phyloP scores from a whole-genome alignment of 2,113 vertebrate species.

The Cyanistes caeruleus region DNA sequence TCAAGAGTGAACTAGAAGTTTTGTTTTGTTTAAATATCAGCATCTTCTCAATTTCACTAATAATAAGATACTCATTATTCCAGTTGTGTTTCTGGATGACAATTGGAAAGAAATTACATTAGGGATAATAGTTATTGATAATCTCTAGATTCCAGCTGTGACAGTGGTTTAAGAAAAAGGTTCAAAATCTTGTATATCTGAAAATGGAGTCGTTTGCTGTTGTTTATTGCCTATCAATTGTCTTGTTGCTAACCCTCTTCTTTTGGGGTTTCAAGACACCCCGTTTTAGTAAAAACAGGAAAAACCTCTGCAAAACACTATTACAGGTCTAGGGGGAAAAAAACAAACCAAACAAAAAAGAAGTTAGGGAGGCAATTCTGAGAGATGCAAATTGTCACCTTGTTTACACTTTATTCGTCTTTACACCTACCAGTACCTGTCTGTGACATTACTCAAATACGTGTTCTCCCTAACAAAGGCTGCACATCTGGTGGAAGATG shows the following conservation, averaged over 20 bases:
- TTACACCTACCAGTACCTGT: not conserved
- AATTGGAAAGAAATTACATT: not conserved
- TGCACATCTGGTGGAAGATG: not conserved
- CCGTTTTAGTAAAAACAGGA: not conserved
- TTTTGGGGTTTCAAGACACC: not conserved
- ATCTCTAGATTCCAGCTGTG: not conserved
- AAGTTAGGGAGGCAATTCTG: not conserved
- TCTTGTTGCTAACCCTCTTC: not conserved
- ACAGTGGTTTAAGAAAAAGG: not conserved
- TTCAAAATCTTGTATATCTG: not conserved
- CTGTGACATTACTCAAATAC: not conserved
- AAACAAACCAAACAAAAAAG: too few relatives aligned
- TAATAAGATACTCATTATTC: not conserved
- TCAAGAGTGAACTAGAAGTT: not conserved
- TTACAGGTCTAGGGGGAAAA: not conserved
- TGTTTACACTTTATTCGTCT: not conserved
- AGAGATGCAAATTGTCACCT: not conserved
- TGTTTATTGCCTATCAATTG: not conserved
- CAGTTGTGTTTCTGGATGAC: not conserved
- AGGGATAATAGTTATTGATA: not conserved
- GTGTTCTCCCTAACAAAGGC: not conserved
- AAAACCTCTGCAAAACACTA: rapidly evolving
- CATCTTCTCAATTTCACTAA: not conserved
- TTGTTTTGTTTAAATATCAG: not conserved
- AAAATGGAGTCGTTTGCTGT: not conserved